Evolutionary conservation across 2,113 vertebrate genomes (phyloP).

Genomic region (Cheilinus undulatus): DNA sequence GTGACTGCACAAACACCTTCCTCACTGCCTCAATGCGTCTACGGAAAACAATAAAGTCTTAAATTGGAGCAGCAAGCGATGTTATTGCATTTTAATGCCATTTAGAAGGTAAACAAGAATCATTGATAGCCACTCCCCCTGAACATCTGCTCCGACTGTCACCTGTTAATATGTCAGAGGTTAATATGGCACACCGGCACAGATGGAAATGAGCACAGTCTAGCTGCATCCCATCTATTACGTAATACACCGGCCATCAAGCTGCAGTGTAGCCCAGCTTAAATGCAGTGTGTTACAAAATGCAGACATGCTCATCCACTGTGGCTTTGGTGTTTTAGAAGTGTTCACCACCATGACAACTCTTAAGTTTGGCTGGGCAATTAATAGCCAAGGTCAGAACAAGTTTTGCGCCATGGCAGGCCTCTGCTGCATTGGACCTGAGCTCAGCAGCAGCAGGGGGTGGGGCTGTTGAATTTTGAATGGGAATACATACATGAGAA

Average conservation of each 20-base stretch:
- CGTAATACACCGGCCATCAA: slow-evolving; percentile 26
- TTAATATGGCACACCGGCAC: too few relatives aligned
- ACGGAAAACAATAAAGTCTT: too few relatives aligned
- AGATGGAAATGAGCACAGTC: slow-evolving; percentile 26
- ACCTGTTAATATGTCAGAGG: too few relatives aligned
- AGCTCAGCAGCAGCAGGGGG: slow-evolving; percentile 26
- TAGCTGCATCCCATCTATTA: slow-evolving; percentile 41
- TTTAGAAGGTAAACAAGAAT: too few relatives aligned
- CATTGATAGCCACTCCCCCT: too few relatives aligned
- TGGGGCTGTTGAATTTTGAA: slow-evolving; percentile 46
- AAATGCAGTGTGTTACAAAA: neutral
- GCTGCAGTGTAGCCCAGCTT: slow-evolving; percentile 5
- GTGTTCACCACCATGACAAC: neutral
- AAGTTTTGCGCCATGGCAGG: slow-evolving; percentile 46
- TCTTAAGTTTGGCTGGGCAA: slow-evolving; percentile 8
- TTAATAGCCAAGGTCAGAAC: slow-evolving; percentile 59
- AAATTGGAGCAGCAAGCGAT: too few relatives aligned
- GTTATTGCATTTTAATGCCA: too few relatives aligned
- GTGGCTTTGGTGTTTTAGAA: neutral
- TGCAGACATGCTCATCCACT: neutral
- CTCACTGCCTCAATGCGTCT: too few relatives aligned
- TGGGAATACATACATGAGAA: too few relatives aligned
- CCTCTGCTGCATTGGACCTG: slow-evolving; percentile 45
- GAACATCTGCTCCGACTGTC: too few relatives aligned
- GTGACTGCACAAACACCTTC: too few relatives aligned